phyloP scores from a whole-genome alignment of 2,797 vertebrate species.

The Neosalanx taihuensis region DNA sequence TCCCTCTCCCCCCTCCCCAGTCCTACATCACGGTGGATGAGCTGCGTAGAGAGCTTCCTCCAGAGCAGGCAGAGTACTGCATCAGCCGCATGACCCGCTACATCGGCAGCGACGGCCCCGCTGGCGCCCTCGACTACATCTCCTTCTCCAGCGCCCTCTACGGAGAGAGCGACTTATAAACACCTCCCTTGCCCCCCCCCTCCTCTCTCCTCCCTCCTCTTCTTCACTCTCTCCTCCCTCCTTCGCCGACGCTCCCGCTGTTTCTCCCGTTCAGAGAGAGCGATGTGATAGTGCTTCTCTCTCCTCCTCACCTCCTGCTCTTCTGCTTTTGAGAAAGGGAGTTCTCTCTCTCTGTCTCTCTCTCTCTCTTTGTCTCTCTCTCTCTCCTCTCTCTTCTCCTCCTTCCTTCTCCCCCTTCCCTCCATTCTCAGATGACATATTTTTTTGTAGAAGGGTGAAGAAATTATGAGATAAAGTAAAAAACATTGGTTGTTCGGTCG shows the following conservation, averaged over 20 bases:
- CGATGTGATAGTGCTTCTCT: constrained; percentile 46
- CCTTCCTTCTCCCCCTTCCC: constrained; percentile 9
- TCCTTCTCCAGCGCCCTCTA: constrained; percentile 93
- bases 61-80: constrained; percentile 89
- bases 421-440: constrained; percentile 39
- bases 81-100: constrained; percentile 87
- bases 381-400: neutral
- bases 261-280: constrained; percentile 60
- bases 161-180: constrained; percentile 89
- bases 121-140: constrained; percentile 87
- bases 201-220: constrained; percentile 25
- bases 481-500: constrained; percentile 60
- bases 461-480: constrained; percentile 59
- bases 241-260: constrained; percentile 6
- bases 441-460: constrained; percentile 60
- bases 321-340: neutral
- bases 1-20: constrained; percentile 48
- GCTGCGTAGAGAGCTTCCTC: constrained; percentile 83
- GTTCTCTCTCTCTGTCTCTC: constrained; percentile 31
- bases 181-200: constrained; percentile 17
- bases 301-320: constrained; percentile 33
- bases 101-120: constrained; percentile 63
- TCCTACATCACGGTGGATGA: constrained; percentile 85
- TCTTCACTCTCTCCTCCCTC: constrained; percentile 11
- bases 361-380: neutral